These are phyloP conservation scores for Athalia cordata DNA, from an alignment of 2,888 invertebrate genomes.

Conservation along the genomic window DNA sequence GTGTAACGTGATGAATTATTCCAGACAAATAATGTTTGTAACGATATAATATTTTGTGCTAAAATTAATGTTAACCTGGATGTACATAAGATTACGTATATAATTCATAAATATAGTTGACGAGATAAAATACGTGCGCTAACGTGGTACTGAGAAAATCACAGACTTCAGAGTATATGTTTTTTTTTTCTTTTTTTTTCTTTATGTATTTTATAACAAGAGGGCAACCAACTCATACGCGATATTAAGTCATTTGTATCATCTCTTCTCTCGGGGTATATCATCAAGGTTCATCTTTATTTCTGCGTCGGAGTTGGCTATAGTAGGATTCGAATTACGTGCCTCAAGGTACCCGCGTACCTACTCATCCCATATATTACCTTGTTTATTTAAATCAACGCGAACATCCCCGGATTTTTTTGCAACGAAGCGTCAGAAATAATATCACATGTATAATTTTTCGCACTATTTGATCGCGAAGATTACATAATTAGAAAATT, in stretches of 20 bases:
- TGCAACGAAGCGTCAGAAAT: not conserved
- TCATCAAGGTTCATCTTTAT: slow-evolving; percentile 32
- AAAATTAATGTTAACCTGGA: too few species aligned
- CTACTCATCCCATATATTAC: not conserved
- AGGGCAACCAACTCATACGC: slow-evolving; percentile 12
- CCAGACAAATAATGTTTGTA: too few species aligned
- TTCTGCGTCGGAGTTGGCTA: not conserved
- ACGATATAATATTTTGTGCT: too few species aligned
- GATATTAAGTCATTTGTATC: slow-evolving; percentile 40
- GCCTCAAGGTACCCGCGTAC: not conserved
- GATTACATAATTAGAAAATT: too few species aligned
- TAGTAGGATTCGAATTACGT: slow-evolving; percentile 4
- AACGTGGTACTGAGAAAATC: slow-evolving; percentile 30
- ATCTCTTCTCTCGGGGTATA: slow-evolving; percentile 17
- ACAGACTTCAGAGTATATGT: not conserved
- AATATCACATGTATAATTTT: not conserved
- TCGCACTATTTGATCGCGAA: too few species aligned
- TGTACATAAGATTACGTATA: not conserved
- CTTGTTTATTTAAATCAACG: not conserved
- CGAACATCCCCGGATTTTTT: not conserved
- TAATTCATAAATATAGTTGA: not conserved
- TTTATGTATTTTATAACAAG: slow-evolving; percentile 26
- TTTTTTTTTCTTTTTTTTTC: not conserved
- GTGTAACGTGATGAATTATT: too few species aligned
- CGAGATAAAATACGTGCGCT: not conserved